Evolutionary conservation across 2,797 vertebrate species (phyloP), one percentile per base, ranked within the genome.

Genomic region (Bradypodion ventrale): DNA sequence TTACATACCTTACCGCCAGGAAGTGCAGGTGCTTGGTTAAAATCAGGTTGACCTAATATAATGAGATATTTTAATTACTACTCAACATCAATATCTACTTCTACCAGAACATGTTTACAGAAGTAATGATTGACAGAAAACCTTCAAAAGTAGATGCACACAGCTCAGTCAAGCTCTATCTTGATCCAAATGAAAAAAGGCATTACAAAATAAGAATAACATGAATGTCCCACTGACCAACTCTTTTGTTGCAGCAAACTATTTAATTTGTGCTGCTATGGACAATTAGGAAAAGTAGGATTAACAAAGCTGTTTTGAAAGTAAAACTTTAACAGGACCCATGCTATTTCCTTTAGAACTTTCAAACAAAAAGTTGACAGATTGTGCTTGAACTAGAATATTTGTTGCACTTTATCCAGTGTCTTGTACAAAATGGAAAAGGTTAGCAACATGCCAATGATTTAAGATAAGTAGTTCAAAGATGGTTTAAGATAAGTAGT

Each of bases 1-100:
- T 73, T 37, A 72, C 94, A 95, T 93, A 96, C 96, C 94, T 78
- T 90, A 7, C 65, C 49, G 25, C 37, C 85, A 52, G 93, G 90
- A 79, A 89, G 83, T 29, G 85, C 83, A 40, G 79, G 68, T 23
- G 84, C 84, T 59, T 8, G 66, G 85, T 86, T 89, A 87, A 94
- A 94, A 82, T 75, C 66, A 72, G 85, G 7, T 74, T 27, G 82
- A 79, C 89, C 94, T 95, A 90, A 89, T 78, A 75, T 0, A 92
- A 91, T 73, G 4, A 90, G 78, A 91, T 21, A 27, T 6, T 69
- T 35, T 59, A 75, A 75, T 89, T 83, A 72, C 6, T 83, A 29
- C 65, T 42, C 32, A 89, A 29, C 2, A 90, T 76, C 21, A 62
- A 4, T 76, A 44, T 37, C 12, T 78, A 16, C 32, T 78, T 62